A percentile compares a stretch with the other conserved stretches of the same genome.
phyloP scores from a whole-genome alignment of 2,888 invertebrate species.

The Epiblema foenella region DNA sequence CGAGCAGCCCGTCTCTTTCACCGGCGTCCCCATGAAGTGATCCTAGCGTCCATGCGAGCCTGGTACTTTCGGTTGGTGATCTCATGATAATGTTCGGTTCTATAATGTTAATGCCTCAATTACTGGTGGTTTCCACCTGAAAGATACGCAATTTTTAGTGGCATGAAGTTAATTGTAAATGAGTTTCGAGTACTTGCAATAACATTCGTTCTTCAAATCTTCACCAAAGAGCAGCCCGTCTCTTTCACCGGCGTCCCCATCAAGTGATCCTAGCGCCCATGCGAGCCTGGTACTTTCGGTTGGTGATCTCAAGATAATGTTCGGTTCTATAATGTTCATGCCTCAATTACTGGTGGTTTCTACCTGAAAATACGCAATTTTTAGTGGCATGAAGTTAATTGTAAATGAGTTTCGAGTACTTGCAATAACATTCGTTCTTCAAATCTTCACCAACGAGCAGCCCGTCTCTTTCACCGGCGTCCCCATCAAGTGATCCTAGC shows the following conservation, averaged over 20 bases:
- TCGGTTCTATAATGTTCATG: neutral
- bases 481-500: neutral
- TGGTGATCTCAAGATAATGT: conserved; percentile 4
- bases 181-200: neutral
- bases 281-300: neutral
- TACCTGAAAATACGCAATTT: neutral
- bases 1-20: conserved; percentile 92
- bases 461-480: neutral
- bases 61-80: conserved; percentile 48
- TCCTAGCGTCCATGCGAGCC: conserved; percentile 50
- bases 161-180: neutral
- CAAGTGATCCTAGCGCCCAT: neutral
- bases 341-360: neutral
- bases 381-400: neutral
- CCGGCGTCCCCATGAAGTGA: conserved; percentile 85
- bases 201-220: neutral
- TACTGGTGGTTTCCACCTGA: neutral
- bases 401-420: neutral
- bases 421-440: neutral
- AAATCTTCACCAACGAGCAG: neutral
- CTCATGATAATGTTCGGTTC: neutral
- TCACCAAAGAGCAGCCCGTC: neutral
- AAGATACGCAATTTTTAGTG: neutral
- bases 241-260: neutral
- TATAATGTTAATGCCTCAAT: neutral